Evolutionary conservation across 2,888 invertebrate genomes (phyloP).

Genomic region (Siphlonurus alternatus): DNA sequence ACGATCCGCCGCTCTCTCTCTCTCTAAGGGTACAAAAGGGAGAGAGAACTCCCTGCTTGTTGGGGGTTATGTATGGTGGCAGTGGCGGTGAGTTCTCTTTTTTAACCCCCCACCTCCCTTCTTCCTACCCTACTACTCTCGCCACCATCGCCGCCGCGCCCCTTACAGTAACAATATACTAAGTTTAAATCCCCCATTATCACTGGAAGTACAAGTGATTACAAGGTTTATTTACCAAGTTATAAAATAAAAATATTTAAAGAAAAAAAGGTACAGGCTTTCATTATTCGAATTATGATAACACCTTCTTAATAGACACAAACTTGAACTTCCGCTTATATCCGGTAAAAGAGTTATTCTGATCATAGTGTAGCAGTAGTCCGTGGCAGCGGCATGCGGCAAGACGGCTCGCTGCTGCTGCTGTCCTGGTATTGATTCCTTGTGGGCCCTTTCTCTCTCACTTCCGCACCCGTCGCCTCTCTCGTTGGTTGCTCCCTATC

Average conservation of each 20-base stretch:
- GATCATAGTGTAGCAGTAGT: no score
- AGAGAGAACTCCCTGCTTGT: background rate
- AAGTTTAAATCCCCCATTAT: no score
- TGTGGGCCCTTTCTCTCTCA: background rate
- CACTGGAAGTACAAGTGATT: no score
- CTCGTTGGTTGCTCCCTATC: background rate
- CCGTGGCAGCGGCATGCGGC: background rate
- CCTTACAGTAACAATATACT: no score
- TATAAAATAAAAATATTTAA: no score
- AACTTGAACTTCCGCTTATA: no score
- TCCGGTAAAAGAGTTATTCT: no score
- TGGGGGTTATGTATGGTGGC: background rate
- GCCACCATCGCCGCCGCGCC: no score
- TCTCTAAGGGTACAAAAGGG: background rate
- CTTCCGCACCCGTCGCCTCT: background rate
- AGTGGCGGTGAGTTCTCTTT: background rate
- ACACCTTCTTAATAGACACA: no score
- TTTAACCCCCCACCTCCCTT: background rate
- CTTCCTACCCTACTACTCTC: background rate
- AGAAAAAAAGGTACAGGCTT: no score
- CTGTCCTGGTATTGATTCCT: background rate
- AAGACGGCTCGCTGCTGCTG: background rate
- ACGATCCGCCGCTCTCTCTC: background rate
- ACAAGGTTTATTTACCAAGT: no score
- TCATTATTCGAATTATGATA: no score